phyloP scores from a whole-genome alignment of 2,888 invertebrate genomes.

The Rhabditoides inermis region DNA sequence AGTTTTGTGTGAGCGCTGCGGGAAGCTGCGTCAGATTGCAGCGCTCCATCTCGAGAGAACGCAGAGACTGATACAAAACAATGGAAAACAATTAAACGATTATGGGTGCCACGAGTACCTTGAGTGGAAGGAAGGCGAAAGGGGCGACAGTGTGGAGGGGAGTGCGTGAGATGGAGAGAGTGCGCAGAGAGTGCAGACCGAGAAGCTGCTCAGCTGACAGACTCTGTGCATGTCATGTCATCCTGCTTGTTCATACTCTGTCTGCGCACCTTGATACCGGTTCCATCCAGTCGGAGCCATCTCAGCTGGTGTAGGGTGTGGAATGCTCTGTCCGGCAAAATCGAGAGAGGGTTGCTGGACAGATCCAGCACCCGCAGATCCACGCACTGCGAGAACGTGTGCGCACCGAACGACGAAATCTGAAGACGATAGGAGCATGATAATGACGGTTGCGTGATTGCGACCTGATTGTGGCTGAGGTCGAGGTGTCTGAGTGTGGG shows the following conservation, averaged over 20 bases:
- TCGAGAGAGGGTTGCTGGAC: slow-evolving; percentile 28
- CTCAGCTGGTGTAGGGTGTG: slow-evolving; percentile 26
- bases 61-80: slow-evolving; percentile 1
- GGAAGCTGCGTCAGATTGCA: slow-evolving; percentile 41
- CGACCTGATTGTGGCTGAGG: slow-evolving; percentile 34
- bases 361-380: slow-evolving; percentile 35
- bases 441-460: not conserved
- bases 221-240: slow-evolving; percentile 8
- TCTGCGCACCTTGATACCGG: slow-evolving; percentile 22
- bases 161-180: slow-evolving; percentile 26
- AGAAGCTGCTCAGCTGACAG: slow-evolving; percentile 27
- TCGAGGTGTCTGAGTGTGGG: slow-evolving; percentile 28
- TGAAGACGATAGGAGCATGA: slow-evolving; percentile 13
- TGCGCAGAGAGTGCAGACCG: slow-evolving; percentile 29
- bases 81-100: not conserved
- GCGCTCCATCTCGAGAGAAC: slow-evolving; percentile 30
- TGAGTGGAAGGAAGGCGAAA: slow-evolving; percentile 38
- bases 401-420: slow-evolving; percentile 31
- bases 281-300: slow-evolving; percentile 32
- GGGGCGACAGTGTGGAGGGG: slow-evolving; percentile 31
- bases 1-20: slow-evolving; percentile 35
- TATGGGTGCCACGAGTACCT: slow-evolving; percentile 2
- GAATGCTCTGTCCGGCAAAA: slow-evolving; percentile 35
- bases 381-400: slow-evolving; percentile 33
- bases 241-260: not conserved